phyloP scores from a whole-genome alignment of 2,797 vertebrate species.

The Rhynchonycteris naso region DNA sequence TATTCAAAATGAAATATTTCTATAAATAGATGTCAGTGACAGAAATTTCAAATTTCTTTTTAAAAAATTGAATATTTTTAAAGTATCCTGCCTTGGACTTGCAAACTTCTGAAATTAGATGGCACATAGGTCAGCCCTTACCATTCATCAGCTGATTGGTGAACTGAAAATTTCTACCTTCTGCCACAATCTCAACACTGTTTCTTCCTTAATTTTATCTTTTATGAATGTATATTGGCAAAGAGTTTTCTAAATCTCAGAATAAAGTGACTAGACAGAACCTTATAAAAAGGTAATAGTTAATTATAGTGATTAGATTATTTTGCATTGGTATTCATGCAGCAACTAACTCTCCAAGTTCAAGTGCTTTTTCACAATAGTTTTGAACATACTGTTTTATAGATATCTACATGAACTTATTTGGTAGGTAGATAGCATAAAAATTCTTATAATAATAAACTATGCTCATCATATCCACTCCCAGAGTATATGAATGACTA shows the following conservation, averaged over 20 bases:
- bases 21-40: neutral
- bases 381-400: neutral
- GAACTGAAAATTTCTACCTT: neutral
- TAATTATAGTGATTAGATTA: neutral
- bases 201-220: neutral
- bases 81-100: neutral
- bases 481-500: neutral
- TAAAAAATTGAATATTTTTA: conserved; percentile 4
- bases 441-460: neutral
- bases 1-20: conserved; percentile 53
- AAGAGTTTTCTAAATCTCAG: conserved; percentile 3
- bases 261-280: neutral
- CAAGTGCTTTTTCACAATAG: neutral
- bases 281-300: conserved; percentile 10
- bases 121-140: conserved; percentile 14
- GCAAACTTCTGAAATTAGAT: conserved; percentile 40
- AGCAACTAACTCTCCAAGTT: neutral
- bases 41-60: conserved; percentile 14
- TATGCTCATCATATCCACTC: neutral
- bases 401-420: neutral
- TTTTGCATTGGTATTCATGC: neutral
- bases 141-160: neutral
- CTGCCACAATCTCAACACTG: neutral
- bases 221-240: neutral
- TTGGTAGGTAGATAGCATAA: neutral